Conservation (phyloP, 2,888 invertebrate species). For the Theretra japonica region DNA sequence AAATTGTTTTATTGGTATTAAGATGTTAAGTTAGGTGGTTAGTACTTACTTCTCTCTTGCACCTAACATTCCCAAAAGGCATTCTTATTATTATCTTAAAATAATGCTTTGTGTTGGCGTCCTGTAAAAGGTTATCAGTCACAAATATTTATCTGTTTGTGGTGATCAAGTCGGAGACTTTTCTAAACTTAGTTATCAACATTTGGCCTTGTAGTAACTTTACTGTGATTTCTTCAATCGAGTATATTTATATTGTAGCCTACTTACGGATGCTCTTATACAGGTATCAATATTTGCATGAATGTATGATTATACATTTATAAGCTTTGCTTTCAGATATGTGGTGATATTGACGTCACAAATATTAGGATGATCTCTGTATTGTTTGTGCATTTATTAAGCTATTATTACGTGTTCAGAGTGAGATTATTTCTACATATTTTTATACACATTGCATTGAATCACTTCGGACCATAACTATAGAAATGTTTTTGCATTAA, state of each 20-base stretch:
- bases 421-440: conserved; percentile 10
- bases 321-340: neutral
- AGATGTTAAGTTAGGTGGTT: conserved; percentile 38
- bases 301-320: neutral
- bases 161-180: neutral
- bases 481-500: neutral
- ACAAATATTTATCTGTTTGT: neutral
- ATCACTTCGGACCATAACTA: neutral
- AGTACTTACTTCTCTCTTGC: conserved; percentile 30
- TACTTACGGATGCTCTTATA: conserved; percentile 5
- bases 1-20: conserved; percentile 43
- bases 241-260: conserved; percentile 14
- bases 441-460: neutral
- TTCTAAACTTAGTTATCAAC: neutral
- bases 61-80: conserved; percentile 35
- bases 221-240: conserved; percentile 47
- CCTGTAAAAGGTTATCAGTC: neutral
- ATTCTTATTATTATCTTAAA: conserved; percentile 4
- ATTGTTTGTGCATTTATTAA: conserved; percentile 14
- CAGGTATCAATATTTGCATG: neutral
- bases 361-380: conserved; percentile 7
- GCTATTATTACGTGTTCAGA: conserved; percentile 5
- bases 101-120: conserved; percentile 25
- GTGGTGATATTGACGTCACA: neutral
- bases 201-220: conserved; percentile 43